phyloP scores from a whole-genome alignment of 2,888 invertebrate species.

The Neocrepidodera transversa region DNA sequence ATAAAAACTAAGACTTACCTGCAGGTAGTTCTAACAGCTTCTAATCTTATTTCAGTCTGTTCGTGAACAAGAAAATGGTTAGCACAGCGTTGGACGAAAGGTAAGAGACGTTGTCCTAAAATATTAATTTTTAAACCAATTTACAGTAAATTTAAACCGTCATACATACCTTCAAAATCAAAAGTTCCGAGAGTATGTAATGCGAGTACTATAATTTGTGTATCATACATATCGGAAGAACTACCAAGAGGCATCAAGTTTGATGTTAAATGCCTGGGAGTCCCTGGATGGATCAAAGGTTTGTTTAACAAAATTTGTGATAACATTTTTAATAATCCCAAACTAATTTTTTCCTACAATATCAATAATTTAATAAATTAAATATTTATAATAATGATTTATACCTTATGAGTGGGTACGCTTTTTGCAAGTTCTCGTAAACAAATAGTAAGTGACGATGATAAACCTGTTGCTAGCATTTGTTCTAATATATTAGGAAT shows the following conservation, averaged over 20 bases:
- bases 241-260: conserved; percentile 62
- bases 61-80: conserved; percentile 91
- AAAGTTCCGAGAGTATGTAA: conserved; percentile 89
- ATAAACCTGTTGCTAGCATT: conserved; percentile 92
- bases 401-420: conserved; percentile 77
- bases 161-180: conserved; percentile 71
- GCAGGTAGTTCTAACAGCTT: conserved; percentile 94
- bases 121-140: conserved; percentile 58
- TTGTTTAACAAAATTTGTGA: conserved; percentile 91
- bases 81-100: conserved; percentile 91
- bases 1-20: conserved; percentile 16
- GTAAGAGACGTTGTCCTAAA: conserved; percentile 89
- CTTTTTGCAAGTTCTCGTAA: conserved; percentile 88
- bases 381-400: too few relatives aligned
- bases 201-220: conserved; percentile 87
- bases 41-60: conserved; percentile 83
- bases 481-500: conserved; percentile 86
- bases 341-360: conserved; percentile 79
- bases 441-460: conserved; percentile 89
- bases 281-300: conserved; percentile 81
- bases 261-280: conserved; percentile 68
- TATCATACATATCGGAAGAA: conserved; percentile 71
- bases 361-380: too few relatives aligned
- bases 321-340: conserved; percentile 89
- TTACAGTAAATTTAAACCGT: too few relatives aligned